Evolutionary conservation across 2,797 vertebrate genomes (phyloP).

Genomic region (Cephalopachus bancanus): DNA sequence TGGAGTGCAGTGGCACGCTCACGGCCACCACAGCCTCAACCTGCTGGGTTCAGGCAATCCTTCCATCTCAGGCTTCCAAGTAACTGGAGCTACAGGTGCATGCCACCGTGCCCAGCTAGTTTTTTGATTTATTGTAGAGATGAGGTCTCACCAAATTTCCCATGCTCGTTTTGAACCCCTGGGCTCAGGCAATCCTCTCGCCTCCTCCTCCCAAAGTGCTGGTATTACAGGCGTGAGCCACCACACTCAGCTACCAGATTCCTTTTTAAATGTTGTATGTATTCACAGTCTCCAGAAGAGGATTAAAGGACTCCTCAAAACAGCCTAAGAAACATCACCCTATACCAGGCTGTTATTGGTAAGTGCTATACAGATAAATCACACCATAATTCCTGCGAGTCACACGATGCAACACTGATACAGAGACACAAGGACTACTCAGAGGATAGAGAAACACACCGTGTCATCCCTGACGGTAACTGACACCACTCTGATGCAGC

Average conservation of each 20-base stretch:
- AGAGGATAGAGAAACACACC: background rate
- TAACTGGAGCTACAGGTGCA: no score
- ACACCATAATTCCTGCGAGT: background rate
- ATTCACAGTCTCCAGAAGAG: constrained; percentile 6
- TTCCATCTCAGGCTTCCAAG: no score
- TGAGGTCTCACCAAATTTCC: no score
- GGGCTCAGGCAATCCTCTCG: no score
- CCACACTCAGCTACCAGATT: background rate
- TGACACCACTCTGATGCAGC: background rate
- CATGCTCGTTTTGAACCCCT: no score
- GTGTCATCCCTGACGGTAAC: background rate
- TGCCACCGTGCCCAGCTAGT: no score
- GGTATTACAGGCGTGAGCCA: no score
- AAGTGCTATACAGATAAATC: background rate
- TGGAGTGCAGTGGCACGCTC: no score
- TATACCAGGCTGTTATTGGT: background rate
- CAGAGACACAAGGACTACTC: background rate
- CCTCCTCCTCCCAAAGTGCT: no score
- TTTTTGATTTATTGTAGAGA: no score
- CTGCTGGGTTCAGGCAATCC: no score
- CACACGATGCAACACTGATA: background rate
- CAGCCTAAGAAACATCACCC: background rate
- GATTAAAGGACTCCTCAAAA: constrained; percentile 16
- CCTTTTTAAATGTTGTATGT: background rate
- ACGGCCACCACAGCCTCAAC: no score